Evolutionary conservation across 2,797 vertebrate genomes (phyloP).

Genomic region (Smutsia gigantea): DNA sequence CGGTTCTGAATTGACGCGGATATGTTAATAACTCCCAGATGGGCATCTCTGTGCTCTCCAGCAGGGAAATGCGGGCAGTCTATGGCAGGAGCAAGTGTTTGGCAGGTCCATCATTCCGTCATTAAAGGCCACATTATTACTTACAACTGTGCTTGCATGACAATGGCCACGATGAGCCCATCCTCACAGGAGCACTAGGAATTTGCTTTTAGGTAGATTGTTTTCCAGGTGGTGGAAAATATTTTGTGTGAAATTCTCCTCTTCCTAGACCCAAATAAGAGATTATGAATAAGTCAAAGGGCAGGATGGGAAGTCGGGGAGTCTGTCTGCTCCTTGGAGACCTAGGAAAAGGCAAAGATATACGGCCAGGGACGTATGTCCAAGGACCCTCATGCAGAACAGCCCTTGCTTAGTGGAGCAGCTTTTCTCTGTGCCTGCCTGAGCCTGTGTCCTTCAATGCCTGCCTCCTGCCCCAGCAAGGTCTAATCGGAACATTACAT

Average conservation of each 20-base stretch:
- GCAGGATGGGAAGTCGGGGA: neutral
- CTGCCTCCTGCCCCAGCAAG: neutral
- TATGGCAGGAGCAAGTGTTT: constrained; percentile 96
- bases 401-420: neutral
- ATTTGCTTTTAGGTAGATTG: constrained; percentile 75
- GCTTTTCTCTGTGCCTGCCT: neutral
- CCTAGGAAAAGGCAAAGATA: neutral
- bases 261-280: neutral
- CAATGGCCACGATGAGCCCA: constrained; percentile 93
- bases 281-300: constrained; percentile 32
- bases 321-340: neutral
- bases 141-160: constrained; percentile 98
- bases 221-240: constrained; percentile 83
- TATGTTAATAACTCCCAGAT: constrained; percentile 99
- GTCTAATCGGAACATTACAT: neutral
- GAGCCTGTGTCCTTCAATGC: neutral
- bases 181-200: constrained; percentile 83
- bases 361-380: neutral
- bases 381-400: neutral
- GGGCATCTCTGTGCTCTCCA: constrained; percentile 93
- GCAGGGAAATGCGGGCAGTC: constrained; percentile 93
- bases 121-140: constrained; percentile 99
- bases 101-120: constrained; percentile 99
- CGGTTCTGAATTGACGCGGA: constrained; percentile 96
- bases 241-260: constrained; percentile 55